Evolutionary conservation across 2,888 invertebrate genomes (phyloP).

Genomic region (Drosophila sordidapex): DNA sequence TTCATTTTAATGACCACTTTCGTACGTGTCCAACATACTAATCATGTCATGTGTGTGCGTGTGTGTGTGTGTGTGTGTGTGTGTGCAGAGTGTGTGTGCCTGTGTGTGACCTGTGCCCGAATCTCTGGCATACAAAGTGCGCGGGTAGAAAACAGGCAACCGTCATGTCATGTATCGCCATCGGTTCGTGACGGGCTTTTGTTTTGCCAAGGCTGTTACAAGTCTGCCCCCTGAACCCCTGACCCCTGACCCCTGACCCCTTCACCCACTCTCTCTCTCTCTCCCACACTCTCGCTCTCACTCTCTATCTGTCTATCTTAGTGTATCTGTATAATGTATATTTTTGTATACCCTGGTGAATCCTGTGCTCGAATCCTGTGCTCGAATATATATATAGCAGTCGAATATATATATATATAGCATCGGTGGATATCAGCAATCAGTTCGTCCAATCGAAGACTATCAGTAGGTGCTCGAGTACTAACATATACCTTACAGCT

Average conservation of each 20-base stretch:
- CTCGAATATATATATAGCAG: neutral
- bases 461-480: neutral
- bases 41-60: conserved; percentile 71
- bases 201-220: conserved; percentile 55
- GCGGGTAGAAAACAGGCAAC: conserved; percentile 22
- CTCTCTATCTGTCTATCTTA: conserved; percentile 6
- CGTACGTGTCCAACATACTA: conserved; percentile 83
- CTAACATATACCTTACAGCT: neutral
- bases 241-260: neutral
- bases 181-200: conserved; percentile 64
- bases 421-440: neutral
- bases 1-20: conserved; percentile 83
- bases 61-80: conserved; percentile 38
- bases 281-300: neutral
- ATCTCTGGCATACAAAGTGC: conserved; percentile 31
- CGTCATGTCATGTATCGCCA: conserved; percentile 61
- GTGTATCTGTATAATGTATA: neutral
- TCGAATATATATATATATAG: neutral
- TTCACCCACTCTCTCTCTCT: neutral
- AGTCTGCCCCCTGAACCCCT: neutral
- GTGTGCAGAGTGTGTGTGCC: conserved; percentile 7
- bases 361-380: neutral
- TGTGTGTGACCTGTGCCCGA: conserved; percentile 54
- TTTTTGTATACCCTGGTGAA: neutral
- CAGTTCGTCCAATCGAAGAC: neutral